Percentiles rank a stretch among this genome's conserved stretches.
phyloP scores from a whole-genome alignment of 2,888 invertebrate genomes.

The Tiliacea citrago region DNA sequence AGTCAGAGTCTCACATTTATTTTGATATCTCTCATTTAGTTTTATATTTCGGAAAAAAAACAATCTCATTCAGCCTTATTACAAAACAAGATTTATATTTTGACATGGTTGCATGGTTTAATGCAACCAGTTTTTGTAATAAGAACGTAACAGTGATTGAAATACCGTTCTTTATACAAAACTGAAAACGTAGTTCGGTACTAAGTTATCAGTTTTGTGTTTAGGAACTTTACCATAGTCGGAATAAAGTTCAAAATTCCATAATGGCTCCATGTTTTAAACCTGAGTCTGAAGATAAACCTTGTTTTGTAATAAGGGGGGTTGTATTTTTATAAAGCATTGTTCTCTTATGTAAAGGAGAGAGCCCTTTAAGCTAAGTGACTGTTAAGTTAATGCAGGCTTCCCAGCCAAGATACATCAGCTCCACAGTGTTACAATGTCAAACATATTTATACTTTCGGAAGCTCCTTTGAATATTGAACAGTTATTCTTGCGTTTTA shows the following conservation, averaged over 20 bases:
- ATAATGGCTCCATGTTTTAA: too few species aligned
- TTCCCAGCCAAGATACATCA: neutral
- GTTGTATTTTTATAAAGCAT: neutral
- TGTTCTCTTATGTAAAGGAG: neutral
- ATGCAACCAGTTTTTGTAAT: too few species aligned
- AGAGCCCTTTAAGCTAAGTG: neutral
- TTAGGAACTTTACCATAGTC: too few species aligned
- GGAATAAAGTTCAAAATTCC: too few species aligned
- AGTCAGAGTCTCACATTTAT: neutral
- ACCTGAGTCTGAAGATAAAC: too few species aligned
- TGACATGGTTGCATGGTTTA: too few species aligned
- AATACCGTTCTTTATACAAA: too few species aligned
- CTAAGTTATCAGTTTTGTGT: too few species aligned
- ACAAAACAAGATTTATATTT: too few species aligned
- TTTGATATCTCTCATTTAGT: neutral
- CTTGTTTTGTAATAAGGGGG: too few species aligned
- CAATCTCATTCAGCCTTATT: neutral
- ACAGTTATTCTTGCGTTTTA: constrained; percentile 26
- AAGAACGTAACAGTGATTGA: too few species aligned
- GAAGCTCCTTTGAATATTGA: constrained; percentile 39
- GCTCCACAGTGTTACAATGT: constrained; percentile 24
- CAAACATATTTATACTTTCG: constrained; percentile 15
- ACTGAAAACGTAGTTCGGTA: too few species aligned
- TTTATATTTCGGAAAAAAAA: neutral
- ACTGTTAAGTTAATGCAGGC: constrained; percentile 10